A percentile compares a stretch with the other conserved stretches of the same genome.
Evolutionary conservation across 1,140 invertebrate genomes (phyloP).

Genomic region (Phymastichus coffea): DNA sequence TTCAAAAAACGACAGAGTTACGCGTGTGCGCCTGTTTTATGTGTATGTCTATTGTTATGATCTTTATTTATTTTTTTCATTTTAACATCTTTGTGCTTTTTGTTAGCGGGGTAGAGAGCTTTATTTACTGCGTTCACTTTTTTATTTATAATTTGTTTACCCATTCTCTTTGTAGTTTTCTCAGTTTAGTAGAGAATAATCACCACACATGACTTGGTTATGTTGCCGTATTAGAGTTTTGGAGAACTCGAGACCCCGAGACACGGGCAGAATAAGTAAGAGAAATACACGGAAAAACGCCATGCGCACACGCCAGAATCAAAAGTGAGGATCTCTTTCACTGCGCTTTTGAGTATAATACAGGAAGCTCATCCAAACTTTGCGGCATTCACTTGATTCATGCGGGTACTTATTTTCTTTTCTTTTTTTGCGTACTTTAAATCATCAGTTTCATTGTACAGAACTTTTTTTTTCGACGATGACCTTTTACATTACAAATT

Average conservation of each 20-base stretch:
- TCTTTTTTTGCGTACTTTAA: neutral
- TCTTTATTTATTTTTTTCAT: constrained; percentile 19
- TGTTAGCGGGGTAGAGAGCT: constrained; percentile 67
- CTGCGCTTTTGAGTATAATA: constrained; percentile 50
- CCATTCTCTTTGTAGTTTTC: constrained; percentile 49
- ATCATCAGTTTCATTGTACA: constrained; percentile 1
- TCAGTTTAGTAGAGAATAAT: constrained; percentile 51
- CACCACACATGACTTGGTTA: constrained; percentile 53
- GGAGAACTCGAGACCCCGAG: constrained; percentile 54
- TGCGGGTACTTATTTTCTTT: constrained; percentile 4
- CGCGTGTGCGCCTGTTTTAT: constrained; percentile 28
- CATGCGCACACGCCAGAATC: constrained; percentile 48
- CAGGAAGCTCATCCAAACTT: constrained; percentile 29
- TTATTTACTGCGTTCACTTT: constrained; percentile 56
- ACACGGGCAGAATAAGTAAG: constrained; percentile 41
- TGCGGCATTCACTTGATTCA: neutral
- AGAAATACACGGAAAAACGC: too few species aligned
- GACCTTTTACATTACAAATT: neutral
- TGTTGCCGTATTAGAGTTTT: constrained; percentile 46
- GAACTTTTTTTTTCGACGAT: too few species aligned
- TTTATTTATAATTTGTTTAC: neutral
- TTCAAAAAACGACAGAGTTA: neutral
- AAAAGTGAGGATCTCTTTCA: constrained; percentile 38
- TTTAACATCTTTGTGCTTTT: constrained; percentile 51
- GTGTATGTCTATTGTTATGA: constrained; percentile 33